Conservation (phyloP, 2,888 invertebrate genomes). For the Lamellibrachia satsuma region DNA sequence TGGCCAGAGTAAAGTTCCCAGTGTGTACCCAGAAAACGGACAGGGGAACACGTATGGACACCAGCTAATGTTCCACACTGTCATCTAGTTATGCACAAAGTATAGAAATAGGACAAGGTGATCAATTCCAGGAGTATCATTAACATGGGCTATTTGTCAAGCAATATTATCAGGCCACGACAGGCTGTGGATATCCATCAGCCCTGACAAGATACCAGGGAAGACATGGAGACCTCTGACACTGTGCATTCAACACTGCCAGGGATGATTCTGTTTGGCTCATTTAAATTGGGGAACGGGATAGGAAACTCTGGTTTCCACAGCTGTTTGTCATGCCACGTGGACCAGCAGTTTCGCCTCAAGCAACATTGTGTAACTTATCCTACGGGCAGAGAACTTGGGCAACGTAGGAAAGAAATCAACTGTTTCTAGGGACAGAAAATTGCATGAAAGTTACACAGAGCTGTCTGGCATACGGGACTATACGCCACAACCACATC, state of each 20-base stretch:
- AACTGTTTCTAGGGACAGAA: neutral
- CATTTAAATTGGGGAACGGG: too few relatives aligned
- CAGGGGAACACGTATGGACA: neutral
- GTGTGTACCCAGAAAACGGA: neutral
- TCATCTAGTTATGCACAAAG: neutral
- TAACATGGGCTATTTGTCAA: neutral
- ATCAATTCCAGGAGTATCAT: neutral
- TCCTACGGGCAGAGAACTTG: neutral
- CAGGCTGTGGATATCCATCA: neutral
- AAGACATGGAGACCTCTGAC: neutral
- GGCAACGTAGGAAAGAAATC: neutral
- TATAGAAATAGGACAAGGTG: neutral
- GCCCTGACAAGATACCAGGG: neutral
- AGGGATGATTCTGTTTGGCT: neutral
- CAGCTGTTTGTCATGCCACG: neutral
- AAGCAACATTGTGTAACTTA: neutral
- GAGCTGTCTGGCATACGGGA: too few relatives aligned
- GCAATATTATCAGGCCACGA: neutral
- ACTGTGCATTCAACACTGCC: neutral
- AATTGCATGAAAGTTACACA: neutral
- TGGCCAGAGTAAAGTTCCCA: neutral
- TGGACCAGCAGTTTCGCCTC: neutral
- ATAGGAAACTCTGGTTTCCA: neutral
- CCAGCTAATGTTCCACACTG: neutral
- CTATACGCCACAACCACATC: neutral